These are phyloP conservation scores for Cynopterus sphinx DNA, from an alignment of 2,797 vertebrate genomes.

Conservation along the genomic window DNA sequence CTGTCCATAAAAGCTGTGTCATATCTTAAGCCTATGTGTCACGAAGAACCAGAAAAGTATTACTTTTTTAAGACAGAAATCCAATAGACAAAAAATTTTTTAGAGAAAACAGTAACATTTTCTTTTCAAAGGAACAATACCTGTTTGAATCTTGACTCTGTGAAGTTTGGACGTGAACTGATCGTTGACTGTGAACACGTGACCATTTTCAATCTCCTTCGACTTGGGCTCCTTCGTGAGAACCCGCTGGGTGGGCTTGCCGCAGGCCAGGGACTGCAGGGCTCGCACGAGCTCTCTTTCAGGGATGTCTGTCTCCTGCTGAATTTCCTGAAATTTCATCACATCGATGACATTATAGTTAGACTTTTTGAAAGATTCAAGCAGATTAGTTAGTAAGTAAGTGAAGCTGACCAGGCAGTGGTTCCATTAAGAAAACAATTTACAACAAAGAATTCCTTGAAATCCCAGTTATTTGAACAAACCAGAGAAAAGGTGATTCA, in stretches of 20 bases:
- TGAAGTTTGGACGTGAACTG: slow-evolving; percentile 99
- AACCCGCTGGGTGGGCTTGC: slow-evolving; percentile 97
- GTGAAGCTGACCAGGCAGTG: slow-evolving; percentile 25
- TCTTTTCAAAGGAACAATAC: slow-evolving; percentile 72
- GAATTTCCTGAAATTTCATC: slow-evolving; percentile 92
- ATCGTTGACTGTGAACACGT: slow-evolving; percentile 99
- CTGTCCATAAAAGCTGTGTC: neutral
- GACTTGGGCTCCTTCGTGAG: slow-evolving; percentile 99
- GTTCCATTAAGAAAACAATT: slow-evolving; percentile 38
- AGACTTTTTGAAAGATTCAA: slow-evolving; percentile 46
- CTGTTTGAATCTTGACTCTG: slow-evolving; percentile 94
- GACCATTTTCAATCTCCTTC: slow-evolving; percentile 98
- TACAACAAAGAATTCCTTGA: slow-evolving; percentile 22
- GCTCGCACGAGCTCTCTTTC: slow-evolving; percentile 97
- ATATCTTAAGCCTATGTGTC: neutral
- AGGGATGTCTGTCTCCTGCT: slow-evolving; percentile 98
- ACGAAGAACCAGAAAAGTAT: neutral
- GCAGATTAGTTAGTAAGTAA: slow-evolving; percentile 47
- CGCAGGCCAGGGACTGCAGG: slow-evolving; percentile 93
- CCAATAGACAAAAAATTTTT: neutral
- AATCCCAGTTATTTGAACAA: slow-evolving; percentile 46
- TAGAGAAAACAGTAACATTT: neutral
- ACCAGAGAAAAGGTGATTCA: neutral
- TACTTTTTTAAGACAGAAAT: neutral
- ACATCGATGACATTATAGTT: slow-evolving; percentile 66